Evolutionary conservation across 2,797 vertebrate genomes (phyloP).

Genomic region (Sebastiscus tertius): DNA sequence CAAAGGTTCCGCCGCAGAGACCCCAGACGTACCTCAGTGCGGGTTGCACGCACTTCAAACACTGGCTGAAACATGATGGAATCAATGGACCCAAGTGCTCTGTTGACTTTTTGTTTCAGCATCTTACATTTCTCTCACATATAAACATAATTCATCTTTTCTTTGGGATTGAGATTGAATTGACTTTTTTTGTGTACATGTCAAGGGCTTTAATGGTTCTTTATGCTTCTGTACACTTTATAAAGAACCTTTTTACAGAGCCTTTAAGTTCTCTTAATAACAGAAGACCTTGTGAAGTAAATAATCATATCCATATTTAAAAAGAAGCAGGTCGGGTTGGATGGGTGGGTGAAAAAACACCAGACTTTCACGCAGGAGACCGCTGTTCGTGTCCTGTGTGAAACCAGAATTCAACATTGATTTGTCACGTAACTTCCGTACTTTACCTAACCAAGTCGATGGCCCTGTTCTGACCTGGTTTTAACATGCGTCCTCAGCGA

Average conservation of each 20-base stretch:
- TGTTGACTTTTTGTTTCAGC: background rate
- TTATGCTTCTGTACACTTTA: background rate
- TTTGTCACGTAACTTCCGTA: too few species aligned
- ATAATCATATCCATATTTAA: background rate
- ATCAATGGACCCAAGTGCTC: conserved; percentile 7
- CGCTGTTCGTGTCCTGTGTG: too few species aligned
- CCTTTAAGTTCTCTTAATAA: background rate
- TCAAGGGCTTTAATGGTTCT: background rate
- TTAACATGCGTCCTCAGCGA: too few species aligned
- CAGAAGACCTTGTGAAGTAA: background rate
- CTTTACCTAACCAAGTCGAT: too few species aligned
- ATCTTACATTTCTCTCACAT: background rate
- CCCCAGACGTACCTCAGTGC: conserved; percentile 32
- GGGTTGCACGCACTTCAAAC: conserved; percentile 24
- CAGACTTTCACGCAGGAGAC: too few species aligned
- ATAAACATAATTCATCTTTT: background rate
- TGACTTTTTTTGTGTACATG: background rate
- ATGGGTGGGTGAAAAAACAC: too few species aligned
- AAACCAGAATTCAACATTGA: too few species aligned
- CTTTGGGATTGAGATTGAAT: background rate
- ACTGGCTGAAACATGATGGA: conserved; percentile 12
- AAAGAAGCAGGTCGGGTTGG: too few species aligned
- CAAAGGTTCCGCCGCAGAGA: conserved; percentile 52
- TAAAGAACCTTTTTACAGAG: too few species aligned
- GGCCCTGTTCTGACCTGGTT: too few species aligned